Conservation (phyloP, 2,797 vertebrate genomes). For the Nothura maculosa region DNA sequence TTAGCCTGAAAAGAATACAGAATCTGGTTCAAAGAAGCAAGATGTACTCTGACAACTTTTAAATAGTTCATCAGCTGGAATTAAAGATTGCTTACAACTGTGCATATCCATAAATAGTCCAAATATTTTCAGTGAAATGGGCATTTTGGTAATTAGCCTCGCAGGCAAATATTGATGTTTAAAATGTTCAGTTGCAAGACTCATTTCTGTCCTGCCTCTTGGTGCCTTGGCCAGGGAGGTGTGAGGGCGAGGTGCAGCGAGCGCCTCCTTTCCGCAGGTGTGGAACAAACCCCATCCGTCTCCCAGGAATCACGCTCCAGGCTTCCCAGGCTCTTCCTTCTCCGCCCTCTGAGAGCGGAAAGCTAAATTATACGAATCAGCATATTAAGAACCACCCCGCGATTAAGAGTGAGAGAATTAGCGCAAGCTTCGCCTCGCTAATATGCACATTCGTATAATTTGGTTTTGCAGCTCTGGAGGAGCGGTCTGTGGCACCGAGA, state of each 20-base stretch:
- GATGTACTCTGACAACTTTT: neutral
- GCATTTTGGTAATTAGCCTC: neutral
- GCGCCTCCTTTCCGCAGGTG: neutral
- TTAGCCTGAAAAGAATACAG: neutral
- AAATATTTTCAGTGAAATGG: neutral
- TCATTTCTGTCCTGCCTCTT: neutral
- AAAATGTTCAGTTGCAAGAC: neutral
- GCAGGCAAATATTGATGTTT: neutral
- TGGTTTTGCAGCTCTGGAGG: slow-evolving; percentile 67
- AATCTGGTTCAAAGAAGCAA: neutral
- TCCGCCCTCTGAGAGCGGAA: slow-evolving; percentile 46
- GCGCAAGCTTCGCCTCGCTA: slow-evolving; percentile 40
- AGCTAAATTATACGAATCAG: slow-evolving; percentile 75
- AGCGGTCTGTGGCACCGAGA: slow-evolving; percentile 44
- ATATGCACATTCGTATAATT: slow-evolving; percentile 76
- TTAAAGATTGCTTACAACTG: neutral
- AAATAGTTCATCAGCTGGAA: neutral
- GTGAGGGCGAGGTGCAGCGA: neutral
- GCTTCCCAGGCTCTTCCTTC: neutral
- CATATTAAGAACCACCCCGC: slow-evolving; percentile 60
- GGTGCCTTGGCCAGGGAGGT: neutral
- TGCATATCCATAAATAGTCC: neutral
- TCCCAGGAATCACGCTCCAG: neutral
- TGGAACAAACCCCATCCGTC: neutral
- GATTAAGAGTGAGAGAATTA: slow-evolving; percentile 23